Percentiles rank a stretch among this genome's conserved stretches.
These are phyloP conservation scores for Sphaerophoria rueppellii DNA, from an alignment of 2,888 invertebrate genomes.

Conservation along the genomic window DNA sequence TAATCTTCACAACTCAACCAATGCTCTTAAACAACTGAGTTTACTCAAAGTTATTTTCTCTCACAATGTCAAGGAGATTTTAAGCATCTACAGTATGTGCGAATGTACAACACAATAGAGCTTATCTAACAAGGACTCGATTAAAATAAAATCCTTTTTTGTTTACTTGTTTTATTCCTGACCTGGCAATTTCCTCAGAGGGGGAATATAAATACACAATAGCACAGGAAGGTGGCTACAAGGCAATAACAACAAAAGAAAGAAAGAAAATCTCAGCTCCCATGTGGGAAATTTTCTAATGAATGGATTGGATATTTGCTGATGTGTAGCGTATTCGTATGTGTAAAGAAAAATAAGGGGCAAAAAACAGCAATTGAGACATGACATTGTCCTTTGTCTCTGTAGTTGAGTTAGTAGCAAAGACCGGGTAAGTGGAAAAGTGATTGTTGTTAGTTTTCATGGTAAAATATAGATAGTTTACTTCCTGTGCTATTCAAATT, in stretches of 20 bases:
- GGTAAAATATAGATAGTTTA: neutral
- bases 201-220: neutral
- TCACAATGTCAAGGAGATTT: conserved; percentile 20
- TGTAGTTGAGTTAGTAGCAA: conserved; percentile 24
- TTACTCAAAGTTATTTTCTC: neutral
- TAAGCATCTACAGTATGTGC: neutral
- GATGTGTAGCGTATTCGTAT: neutral
- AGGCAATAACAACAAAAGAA: neutral
- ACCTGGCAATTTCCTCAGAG: conserved; percentile 10
- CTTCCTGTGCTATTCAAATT: neutral
- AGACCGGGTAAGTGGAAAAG: neutral
- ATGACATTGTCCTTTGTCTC: conserved; percentile 39
- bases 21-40: neutral
- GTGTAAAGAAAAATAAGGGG: conserved; percentile 5
- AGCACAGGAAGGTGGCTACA: neutral
- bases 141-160: conserved; percentile 17
- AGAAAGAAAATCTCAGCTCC: neutral
- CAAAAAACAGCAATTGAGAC: conserved; percentile 44
- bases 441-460: neutral
- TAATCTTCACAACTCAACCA: neutral
- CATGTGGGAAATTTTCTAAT: conserved; percentile 48
- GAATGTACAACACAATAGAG: neutral
- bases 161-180: neutral
- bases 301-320: conserved; percentile 21
- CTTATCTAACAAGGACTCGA: neutral